These are phyloP conservation scores for Mohoua ochrocephala DNA, from an alignment of 2,113 vertebrate genomes.

Conservation along the genomic window DNA sequence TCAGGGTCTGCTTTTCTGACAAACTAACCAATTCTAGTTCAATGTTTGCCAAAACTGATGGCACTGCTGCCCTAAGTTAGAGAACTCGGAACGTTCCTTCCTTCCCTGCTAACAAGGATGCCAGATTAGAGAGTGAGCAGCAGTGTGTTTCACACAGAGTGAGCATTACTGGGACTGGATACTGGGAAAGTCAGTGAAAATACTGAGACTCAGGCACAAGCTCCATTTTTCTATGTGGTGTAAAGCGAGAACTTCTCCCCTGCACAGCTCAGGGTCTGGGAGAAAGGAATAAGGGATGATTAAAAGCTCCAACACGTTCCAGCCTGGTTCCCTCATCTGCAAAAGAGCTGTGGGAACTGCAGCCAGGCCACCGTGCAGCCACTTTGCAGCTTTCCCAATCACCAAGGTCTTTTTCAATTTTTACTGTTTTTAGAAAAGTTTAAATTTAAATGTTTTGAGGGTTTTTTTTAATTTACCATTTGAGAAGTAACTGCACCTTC, in stretches of 20 bases:
- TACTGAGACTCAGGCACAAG: background rate
- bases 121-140: fast-evolving
- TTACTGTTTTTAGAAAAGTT: background rate
- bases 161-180: background rate
- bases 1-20: background rate
- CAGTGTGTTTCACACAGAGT: background rate
- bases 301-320: background rate
- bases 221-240: background rate
- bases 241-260: background rate
- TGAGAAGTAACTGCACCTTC: background rate
- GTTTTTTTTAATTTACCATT: background rate
- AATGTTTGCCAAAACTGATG: background rate
- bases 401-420: background rate
- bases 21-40: background rate
- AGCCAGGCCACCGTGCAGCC: background rate
- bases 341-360: background rate
- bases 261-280: background rate
- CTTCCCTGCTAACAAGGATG: background rate
- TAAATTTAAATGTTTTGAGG: background rate
- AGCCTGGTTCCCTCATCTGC: background rate
- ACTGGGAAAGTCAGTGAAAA: background rate
- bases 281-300: background rate
- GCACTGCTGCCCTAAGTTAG: background rate
- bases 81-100: background rate
- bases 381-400: background rate